Percentiles rank a stretch among this genome's conserved stretches.
Conservation (phyloP, 2,797 vertebrate species). For the Sorex maritimensis region DNA sequence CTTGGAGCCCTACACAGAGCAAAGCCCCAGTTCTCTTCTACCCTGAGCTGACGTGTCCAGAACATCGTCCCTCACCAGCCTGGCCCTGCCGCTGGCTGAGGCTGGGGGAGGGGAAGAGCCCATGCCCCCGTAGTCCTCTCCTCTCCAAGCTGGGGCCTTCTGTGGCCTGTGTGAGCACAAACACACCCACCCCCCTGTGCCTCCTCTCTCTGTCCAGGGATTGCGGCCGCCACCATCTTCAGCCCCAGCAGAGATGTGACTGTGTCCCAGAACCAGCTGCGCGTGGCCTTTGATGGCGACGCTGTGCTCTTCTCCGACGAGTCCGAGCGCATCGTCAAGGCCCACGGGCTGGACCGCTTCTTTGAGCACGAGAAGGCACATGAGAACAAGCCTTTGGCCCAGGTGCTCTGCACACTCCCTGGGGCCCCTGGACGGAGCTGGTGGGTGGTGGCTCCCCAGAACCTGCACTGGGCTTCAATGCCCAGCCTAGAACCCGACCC, state of each 20-base stretch:
- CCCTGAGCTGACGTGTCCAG: not conserved
- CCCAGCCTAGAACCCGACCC: not conserved
- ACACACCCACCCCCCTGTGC: no score
- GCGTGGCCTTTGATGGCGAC: conserved; percentile 97
- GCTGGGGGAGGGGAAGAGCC: not conserved
- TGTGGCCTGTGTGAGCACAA: no score
- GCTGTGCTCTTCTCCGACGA: conserved; percentile 99
- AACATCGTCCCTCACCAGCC: not conserved
- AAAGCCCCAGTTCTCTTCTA: not conserved
- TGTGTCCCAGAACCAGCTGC: conserved; percentile 95
- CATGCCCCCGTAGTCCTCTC: not conserved
- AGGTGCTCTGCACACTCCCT: conserved; percentile 89
- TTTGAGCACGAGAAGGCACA: conserved; percentile 97
- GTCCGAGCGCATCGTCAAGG: conserved; percentile 98
- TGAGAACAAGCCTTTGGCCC: conserved; percentile 96
- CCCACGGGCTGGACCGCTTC: conserved; percentile 97
- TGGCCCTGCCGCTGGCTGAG: not conserved
- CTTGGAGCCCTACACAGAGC: not conserved
- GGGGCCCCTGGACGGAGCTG: not conserved
- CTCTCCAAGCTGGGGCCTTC: no score
- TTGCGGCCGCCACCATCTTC: conserved; percentile 98
- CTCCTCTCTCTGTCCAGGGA: conserved; percentile 88
- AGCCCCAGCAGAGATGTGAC: conserved; percentile 94
- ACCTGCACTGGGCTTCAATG: not conserved
- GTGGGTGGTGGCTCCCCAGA: not conserved